Percentiles rank a stretch among this genome's conserved stretches.
Evolutionary conservation across 2,797 vertebrate species (phyloP).

Genomic region (Morelia viridis): DNA sequence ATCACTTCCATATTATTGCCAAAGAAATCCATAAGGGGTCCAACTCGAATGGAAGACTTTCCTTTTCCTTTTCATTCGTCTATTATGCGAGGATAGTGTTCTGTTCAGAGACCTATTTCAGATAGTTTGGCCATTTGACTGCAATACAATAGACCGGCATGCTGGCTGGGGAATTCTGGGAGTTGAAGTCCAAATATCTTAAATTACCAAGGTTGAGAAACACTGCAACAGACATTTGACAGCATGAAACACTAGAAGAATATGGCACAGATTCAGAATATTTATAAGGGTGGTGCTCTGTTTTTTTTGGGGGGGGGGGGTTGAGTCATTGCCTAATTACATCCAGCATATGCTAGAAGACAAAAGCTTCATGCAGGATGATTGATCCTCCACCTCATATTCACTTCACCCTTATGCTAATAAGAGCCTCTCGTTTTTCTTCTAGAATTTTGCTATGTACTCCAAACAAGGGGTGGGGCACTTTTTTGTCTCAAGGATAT

Average conservation of each 20-base stretch:
- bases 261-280: slow-evolving; percentile 43
- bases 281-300: slow-evolving; percentile 39
- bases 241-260: slow-evolving; percentile 50
- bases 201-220: neutral
- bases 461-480: slow-evolving; percentile 28
- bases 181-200: neutral
- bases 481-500: slow-evolving; percentile 10
- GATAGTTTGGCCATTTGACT: slow-evolving; percentile 63
- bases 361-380: slow-evolving; percentile 10
- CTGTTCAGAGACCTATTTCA: slow-evolving; percentile 61
- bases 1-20: neutral
- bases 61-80: neutral
- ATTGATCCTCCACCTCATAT: neutral
- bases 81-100: slow-evolving; percentile 47
- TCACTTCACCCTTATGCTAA: slow-evolving; percentile 31
- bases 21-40: neutral
- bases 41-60: neutral
- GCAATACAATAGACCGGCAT: neutral
- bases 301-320: neutral
- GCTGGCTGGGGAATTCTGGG: neutral
- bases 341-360: slow-evolving; percentile 59
- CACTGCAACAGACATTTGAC: slow-evolving; percentile 56
- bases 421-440: neutral
- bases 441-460: neutral
- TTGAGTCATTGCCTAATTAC: slow-evolving; percentile 54